phyloP scores from a whole-genome alignment of 2,113 vertebrate genomes.

The Pygoscelis antarcticus region DNA sequence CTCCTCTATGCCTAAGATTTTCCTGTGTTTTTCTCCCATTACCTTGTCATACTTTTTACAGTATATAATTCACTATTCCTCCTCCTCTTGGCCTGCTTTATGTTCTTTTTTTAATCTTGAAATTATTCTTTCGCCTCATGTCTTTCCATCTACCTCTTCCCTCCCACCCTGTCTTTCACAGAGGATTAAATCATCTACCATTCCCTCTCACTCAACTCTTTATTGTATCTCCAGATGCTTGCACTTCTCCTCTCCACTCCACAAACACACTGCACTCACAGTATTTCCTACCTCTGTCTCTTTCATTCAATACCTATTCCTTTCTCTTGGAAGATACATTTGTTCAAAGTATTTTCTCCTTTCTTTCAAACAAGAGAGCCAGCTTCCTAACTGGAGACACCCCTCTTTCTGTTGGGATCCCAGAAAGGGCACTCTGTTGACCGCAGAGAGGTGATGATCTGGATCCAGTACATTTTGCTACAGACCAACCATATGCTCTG shows the following conservation, averaged over 20 bases:
- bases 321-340: not conserved
- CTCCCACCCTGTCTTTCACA: not conserved
- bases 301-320: not conserved
- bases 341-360: not conserved
- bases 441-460: not conserved
- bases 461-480: not conserved
- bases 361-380: not conserved
- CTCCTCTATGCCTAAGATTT: not conserved
- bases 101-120: not conserved
- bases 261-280: not conserved
- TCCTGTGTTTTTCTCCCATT: not conserved
- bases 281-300: not conserved
- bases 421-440: not conserved
- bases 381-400: not conserved
- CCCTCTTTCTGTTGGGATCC: not conserved
- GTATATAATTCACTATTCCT: constrained; percentile 12
- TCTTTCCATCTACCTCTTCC: not conserved
- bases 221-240: not conserved
- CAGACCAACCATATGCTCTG: not conserved
- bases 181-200: not conserved
- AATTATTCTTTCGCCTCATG: not conserved
- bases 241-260: not conserved
- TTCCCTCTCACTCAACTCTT: not conserved
- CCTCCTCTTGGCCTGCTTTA: not conserved
- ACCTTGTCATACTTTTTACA: not conserved